A percentile compares a stretch with the other conserved stretches of the same genome.
phyloP scores from a whole-genome alignment of 2,797 vertebrate species.

The Balearica regulorum region DNA sequence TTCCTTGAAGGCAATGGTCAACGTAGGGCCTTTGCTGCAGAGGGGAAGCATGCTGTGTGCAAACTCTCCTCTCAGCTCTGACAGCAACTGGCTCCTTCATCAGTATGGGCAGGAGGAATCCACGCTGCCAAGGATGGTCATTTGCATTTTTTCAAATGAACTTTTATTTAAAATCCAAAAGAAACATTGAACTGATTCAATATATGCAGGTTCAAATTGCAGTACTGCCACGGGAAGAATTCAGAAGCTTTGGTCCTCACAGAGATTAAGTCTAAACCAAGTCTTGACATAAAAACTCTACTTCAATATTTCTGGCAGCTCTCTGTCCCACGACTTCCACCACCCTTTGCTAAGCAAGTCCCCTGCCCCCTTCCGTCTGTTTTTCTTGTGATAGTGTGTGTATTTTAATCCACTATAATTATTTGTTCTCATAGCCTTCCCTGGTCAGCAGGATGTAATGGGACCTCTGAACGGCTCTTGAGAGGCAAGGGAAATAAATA shows the following conservation, averaged over 20 bases:
- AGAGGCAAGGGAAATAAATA: slow-evolving; percentile 52
- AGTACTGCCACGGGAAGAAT: accelerated
- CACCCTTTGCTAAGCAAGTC: neutral
- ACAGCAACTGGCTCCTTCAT: accelerated
- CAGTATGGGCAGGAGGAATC: neutral
- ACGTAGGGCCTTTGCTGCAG: neutral
- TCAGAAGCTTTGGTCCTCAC: neutral
- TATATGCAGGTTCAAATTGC: neutral
- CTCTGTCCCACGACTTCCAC: neutral
- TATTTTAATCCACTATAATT: slow-evolving; percentile 33
- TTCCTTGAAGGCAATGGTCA: neutral
- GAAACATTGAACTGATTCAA: neutral
- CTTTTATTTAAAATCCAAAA: neutral
- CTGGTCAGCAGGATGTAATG: slow-evolving; percentile 32
- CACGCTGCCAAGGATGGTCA: neutral
- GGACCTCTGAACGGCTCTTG: neutral
- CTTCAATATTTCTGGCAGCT: neutral
- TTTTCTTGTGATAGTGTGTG: slow-evolving; percentile 13
- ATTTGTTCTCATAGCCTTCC: slow-evolving; percentile 28
- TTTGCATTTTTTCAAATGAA: neutral
- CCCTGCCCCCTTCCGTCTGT: neutral
- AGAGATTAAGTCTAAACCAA: neutral
- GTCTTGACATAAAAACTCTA: neutral
- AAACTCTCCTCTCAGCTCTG: neutral
- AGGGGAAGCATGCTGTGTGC: neutral